phyloP scores from a whole-genome alignment of 2,113 vertebrate species.

The Uropsilus gracilis region DNA sequence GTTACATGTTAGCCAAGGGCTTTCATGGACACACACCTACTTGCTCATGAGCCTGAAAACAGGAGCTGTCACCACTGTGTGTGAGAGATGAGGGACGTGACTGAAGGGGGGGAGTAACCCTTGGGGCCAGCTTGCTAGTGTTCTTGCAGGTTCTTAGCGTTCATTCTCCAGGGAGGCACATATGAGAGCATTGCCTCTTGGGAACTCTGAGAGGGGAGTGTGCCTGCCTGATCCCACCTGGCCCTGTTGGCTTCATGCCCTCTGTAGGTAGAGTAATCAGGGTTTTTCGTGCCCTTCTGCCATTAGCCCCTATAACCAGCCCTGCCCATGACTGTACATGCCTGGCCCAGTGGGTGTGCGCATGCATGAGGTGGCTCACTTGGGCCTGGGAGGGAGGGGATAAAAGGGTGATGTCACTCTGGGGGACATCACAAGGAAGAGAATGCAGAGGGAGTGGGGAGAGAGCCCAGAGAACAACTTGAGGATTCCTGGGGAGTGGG shows the following conservation, averaged over 20 bases:
- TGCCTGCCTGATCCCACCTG: background rate
- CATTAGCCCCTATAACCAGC: too few relatives aligned
- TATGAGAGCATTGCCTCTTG: background rate
- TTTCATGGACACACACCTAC: background rate
- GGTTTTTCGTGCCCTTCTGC: too few relatives aligned
- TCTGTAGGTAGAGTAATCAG: too few relatives aligned
- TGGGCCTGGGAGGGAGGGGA: too few relatives aligned
- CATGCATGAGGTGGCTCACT: too few relatives aligned
- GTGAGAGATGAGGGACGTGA: background rate
- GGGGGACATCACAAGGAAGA: too few relatives aligned
- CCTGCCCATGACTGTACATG: too few relatives aligned
- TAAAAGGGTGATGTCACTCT: too few relatives aligned
- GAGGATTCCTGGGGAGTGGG: too few relatives aligned
- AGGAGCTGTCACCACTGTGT: background rate
- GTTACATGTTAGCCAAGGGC: background rate
- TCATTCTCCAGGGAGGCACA: background rate
- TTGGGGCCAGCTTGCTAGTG: background rate
- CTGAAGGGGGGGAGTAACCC: background rate
- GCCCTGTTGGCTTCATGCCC: accelerated
- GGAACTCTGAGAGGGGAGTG: background rate
- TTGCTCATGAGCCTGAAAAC: background rate
- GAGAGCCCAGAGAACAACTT: too few relatives aligned
- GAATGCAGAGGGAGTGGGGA: too few relatives aligned
- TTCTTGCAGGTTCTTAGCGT: background rate
- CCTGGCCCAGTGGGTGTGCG: too few relatives aligned